Base-by-base conservation (phyloP, 2,888 invertebrate genomes). In the Microplitis manilae region DNA sequence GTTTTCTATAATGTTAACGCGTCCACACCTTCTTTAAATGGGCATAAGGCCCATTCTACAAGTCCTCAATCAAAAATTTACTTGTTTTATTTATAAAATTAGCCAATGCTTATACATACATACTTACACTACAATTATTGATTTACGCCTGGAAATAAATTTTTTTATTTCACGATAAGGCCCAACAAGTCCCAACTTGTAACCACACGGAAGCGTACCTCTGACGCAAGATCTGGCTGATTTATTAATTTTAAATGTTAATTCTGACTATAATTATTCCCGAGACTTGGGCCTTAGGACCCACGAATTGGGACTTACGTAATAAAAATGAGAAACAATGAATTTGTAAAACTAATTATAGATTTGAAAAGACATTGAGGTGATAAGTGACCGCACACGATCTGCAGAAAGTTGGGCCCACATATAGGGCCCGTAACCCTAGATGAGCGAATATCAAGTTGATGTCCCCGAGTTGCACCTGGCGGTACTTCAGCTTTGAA, bases 401-500 rank as follows among this genome's bases (percentile, higher is more conserved):
- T 62, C 39, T 61, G 79, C 80, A 80, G 67, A 72, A 76, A 72
- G 71, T 72, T 76, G 72, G 67, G 71, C 72, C 72, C 72, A 59
- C 61, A 72, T 17, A 59, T 68, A 71, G 84, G 84, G 85, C 86
- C 84, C 84, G 89, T 89, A 88, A 89, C 87, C 85, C 84, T 89
- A 89, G 85, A 87, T 88, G 86, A 83, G 84, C 86, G 87, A 86
- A 88, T 87, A 78, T 72, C 77, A 75, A 76, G 78, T 73, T 80
- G 79, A 88, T 87, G 87, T 88, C 86, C 84, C 77, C 81, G 85
- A 81, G 75, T 75, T 85, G 86, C 87, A 89, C 86, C 88, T 87
- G 87, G 87, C 88, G 88, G 88, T 80, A 73, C 83, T 84, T 82
- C 83, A 81, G 83, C 87, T 89, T 89, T 89, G 88, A 88, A 89